Evolutionary conservation across 2,888 invertebrate genomes (phyloP), one percentile per base, ranked within the genome.

Genomic region (Melieria omissa): DNA sequence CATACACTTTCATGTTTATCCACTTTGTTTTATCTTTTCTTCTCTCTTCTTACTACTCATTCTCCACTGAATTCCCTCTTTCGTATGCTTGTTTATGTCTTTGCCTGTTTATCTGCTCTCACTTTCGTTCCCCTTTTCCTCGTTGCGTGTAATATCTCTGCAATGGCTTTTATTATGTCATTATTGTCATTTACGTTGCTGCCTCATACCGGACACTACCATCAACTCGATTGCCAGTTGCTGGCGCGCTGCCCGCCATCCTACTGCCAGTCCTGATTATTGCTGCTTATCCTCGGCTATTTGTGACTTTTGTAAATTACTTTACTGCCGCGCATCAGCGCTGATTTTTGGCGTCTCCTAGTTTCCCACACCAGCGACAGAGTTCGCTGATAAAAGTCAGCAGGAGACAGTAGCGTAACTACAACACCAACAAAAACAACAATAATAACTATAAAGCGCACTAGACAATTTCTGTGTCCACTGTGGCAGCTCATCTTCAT

Each of bases 281-380:
- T 57, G 7, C 5, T 57, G n/a, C 6, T 57, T 10, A 7, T 14
- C 29, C 29, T 16, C 14, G 57, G 16, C 14, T 55, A 55, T 55
- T 55, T 55, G 57, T 55, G 57, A 55, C 57, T 57, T 57, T 57
- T 57, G 14, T 9, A 57, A 14, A 57, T 16, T 57, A 57, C 57
- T 57, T 57, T 29, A 12, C 29, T 57, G n/a, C 57, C 9, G 57
- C 57, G 14, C 52, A 52, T 52, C 14, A 12, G 5, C 52, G 14
- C 52, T 52, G 52, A 52, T 52, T 52, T 52, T 8, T n/a, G 12
- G 52, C 14, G 12, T n/a, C 52, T 49, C 49, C 29, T 49, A 49
- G 3, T 49, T 52, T 52, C 52, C 52, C 52, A 52, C 8, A 29
- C 14, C 52, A 52, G 0, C 52, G 52, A 5, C 52, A 52, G 12